Percentiles rank a stretch among this genome's conserved stretches.
Evolutionary conservation across 2,888 invertebrate genomes (phyloP).

Genomic region (Agrilus biguttatus): DNA sequence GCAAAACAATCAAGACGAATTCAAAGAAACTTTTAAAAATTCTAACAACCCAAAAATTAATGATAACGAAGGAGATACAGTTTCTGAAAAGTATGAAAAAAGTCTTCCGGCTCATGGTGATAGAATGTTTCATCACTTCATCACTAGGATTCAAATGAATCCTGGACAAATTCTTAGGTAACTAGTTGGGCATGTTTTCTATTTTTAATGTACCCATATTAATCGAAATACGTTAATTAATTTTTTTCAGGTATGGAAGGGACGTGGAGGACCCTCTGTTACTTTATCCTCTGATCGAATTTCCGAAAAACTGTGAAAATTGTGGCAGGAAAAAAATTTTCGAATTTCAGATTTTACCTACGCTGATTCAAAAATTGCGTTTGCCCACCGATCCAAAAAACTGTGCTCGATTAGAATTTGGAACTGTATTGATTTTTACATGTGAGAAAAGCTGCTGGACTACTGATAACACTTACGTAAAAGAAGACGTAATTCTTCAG

Average conservation of each 20-base stretch:
- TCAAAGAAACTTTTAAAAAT: not conserved
- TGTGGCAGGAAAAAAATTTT: slow-evolving; percentile 60
- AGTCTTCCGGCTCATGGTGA: slow-evolving; percentile 69
- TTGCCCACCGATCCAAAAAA: slow-evolving; percentile 28
- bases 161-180: slow-evolving; percentile 76
- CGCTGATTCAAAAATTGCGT: slow-evolving; percentile 55
- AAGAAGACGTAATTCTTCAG: slow-evolving; percentile 64
- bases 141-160: slow-evolving; percentile 55
- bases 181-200: slow-evolving; percentile 3
- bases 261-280: slow-evolving; percentile 50
- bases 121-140: slow-evolving; percentile 64
- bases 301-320: slow-evolving; percentile 43
- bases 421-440: slow-evolving; percentile 73
- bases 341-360: slow-evolving; percentile 74
- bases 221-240: too few species aligned
- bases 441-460: slow-evolving; percentile 75
- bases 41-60: slow-evolving; percentile 11
- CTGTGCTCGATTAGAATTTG: slow-evolving; percentile 57
- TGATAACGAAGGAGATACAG: slow-evolving; percentile 19
- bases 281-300: slow-evolving; percentile 48
- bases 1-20: slow-evolving; percentile 30
- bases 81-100: slow-evolving; percentile 64
- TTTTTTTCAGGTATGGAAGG: slow-evolving; percentile 54
- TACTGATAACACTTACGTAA: slow-evolving; percentile 46
- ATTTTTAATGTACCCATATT: too few species aligned